Evolutionary conservation across 2,113 vertebrate species (phyloP), one percentile per base, ranked within the genome.

Genomic region (Cyprinus carpio): DNA sequence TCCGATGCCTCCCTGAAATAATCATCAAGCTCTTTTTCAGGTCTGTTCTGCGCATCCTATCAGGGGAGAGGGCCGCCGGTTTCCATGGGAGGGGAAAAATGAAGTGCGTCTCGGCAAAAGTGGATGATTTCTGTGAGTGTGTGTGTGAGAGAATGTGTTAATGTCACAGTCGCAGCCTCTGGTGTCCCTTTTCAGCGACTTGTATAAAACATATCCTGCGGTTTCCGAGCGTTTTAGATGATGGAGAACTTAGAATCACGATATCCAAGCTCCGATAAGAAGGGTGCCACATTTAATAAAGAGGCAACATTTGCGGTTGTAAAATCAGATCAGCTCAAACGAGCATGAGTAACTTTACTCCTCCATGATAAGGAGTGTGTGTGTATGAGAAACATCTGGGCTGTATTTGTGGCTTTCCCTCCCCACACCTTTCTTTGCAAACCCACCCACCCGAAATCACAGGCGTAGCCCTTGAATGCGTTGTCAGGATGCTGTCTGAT

Each of bases 401-500:
- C 75, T 83, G 49, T 31, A 83, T 81, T 85, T 65, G 81, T 64
- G 60, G 71, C 74, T 85, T 84, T 82, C 40, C 84, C 84, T 56
- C 87, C 88, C 85, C 84, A 86, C 89, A 89, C 91, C 87, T 86
- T 92, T 90, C 86, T 83, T 6, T 51, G n/a, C 49, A 84, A 81
- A 56, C 79, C 49, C 40, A 49, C 71, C 54, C 76, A 64, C 75
- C 49, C 49, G 2, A 82, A 83, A 75, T 77, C 65, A 62, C 65
- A 81, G 54, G 16, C 79, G 87, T 74, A 40, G 77, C 83, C 88
- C 87, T 90, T 90, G 31, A 89, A 92, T 88, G 84, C 86, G 54
- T 89, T 79, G 74, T 90, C 86, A 86, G 88, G 90, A 90, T 89
- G 49, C 89, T 84, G 87, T 86, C 87, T 90, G 89, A 92, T 87